These are phyloP conservation scores for Monopis laevigella DNA, from an alignment of 2,888 invertebrate genomes.

Conservation along the genomic window DNA sequence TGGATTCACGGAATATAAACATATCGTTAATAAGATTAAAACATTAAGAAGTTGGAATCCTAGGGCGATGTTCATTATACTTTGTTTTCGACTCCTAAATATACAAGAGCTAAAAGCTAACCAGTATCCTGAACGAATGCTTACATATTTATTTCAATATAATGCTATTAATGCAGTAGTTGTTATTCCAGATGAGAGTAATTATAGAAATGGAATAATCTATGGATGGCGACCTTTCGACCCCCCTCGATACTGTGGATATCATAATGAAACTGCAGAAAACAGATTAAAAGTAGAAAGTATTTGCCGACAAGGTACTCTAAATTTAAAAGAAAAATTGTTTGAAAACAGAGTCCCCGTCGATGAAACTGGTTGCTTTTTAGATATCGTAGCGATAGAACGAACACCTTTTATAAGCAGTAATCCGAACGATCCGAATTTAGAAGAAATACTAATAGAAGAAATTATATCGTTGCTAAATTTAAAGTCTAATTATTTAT, in stretches of 20 bases:
- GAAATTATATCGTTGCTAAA: slow-evolving; percentile 34
- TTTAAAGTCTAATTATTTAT: slow-evolving; percentile 36
- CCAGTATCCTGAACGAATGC: slow-evolving; percentile 32
- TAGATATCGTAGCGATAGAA: slow-evolving; percentile 55
- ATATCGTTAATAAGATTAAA: slow-evolving; percentile 31
- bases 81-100: slow-evolving; percentile 30
- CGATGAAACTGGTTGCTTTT: slow-evolving; percentile 49
- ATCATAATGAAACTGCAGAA: slow-evolving; percentile 38
- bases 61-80: slow-evolving; percentile 37
- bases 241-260: slow-evolving; percentile 47
- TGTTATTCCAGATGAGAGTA: slow-evolving; percentile 30
- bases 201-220: slow-evolving; percentile 33
- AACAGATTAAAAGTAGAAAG: slow-evolving; percentile 36
- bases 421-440: slow-evolving; percentile 40
- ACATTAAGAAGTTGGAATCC: slow-evolving; percentile 48
- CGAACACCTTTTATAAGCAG: slow-evolving; percentile 61
- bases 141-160: slow-evolving; percentile 37
- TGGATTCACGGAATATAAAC: slow-evolving; percentile 32
- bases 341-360: slow-evolving; percentile 33
- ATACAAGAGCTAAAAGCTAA: slow-evolving; percentile 20
- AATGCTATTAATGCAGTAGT: slow-evolving; percentile 41
- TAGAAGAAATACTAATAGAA: slow-evolving; percentile 46
- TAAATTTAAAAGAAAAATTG: slow-evolving; percentile 25
- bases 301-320: slow-evolving; percentile 33
- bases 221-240: slow-evolving; percentile 48